Evolutionary conservation across 1,140 invertebrate species (phyloP).

Genomic region (Macrocentrus cingulum): DNA sequence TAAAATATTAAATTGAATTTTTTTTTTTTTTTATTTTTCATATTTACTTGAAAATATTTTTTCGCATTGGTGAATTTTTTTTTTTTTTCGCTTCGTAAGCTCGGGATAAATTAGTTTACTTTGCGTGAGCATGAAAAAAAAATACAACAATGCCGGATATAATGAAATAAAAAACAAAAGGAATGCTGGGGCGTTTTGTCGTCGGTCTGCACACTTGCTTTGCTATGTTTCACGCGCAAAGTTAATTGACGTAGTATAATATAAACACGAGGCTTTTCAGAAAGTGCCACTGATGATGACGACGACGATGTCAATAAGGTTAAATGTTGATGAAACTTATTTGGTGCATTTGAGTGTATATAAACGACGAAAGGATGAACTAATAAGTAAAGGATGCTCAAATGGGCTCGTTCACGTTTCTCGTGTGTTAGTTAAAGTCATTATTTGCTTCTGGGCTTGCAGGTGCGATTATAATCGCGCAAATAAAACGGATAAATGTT

Average conservation of each 20-base stretch:
- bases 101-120: too few species aligned
- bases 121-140: too few species aligned
- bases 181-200: too few species aligned
- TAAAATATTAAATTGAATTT: too few species aligned
- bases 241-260: conserved; percentile 18
- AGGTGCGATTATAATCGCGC: conserved; percentile 6
- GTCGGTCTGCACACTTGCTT: background rate
- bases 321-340: conserved; percentile 23
- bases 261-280: conserved; percentile 4
- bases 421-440: background rate
- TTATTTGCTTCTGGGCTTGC: background rate
- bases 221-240: background rate
- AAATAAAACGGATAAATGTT: conserved; percentile 2
- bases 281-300: too few species aligned
- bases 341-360: too few species aligned
- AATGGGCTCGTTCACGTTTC: background rate
- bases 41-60: too few species aligned
- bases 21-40: too few species aligned
- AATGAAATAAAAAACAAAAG: too few species aligned
- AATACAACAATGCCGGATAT: too few species aligned
- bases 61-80: too few species aligned
- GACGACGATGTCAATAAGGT: conserved; percentile 13
- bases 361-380: conserved; percentile 7
- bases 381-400: conserved; percentile 10
- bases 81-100: too few species aligned